These are phyloP conservation scores for Eueremaeus valkanovi DNA, from an alignment of 2,888 invertebrate genomes.

Conservation along the genomic window DNA sequence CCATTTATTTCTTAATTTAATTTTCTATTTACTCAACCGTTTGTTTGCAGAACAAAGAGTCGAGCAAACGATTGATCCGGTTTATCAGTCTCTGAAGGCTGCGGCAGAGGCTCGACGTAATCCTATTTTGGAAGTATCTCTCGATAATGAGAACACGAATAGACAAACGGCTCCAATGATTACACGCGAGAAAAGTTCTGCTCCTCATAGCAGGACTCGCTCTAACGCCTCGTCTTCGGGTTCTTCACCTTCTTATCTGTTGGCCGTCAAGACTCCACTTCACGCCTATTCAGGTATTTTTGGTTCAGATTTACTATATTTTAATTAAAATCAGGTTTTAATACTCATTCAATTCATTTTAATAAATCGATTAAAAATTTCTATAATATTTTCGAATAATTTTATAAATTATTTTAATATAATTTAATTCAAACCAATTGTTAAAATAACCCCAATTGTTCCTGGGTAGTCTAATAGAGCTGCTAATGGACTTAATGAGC, in stretches of 20 bases:
- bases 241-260: slow-evolving; percentile 47
- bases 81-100: slow-evolving; percentile 90
- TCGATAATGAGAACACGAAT: background rate
- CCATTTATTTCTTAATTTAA: slow-evolving; percentile 55
- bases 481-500: no score
- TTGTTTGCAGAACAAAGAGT: no score
- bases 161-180: background rate
- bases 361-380: no score
- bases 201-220: slow-evolving; percentile 35
- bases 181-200: background rate
- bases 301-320: no score
- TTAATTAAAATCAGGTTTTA: no score
- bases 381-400: no score
- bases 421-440: no score
- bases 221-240: slow-evolving; percentile 47
- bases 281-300: slow-evolving; percentile 47
- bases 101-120: slow-evolving; percentile 69
- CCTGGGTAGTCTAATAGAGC: no score
- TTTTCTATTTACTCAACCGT: no score
- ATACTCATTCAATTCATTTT: no score
- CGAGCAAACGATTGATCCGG: slow-evolving; percentile 62
- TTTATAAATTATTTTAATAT: no score
- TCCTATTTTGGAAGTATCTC: background rate
- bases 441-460: no score
- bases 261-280: slow-evolving; percentile 44